Evolutionary conservation across 2,113 vertebrate genomes (phyloP), one percentile per base, ranked within the genome.

Genomic region (Isichthys henryi): DNA sequence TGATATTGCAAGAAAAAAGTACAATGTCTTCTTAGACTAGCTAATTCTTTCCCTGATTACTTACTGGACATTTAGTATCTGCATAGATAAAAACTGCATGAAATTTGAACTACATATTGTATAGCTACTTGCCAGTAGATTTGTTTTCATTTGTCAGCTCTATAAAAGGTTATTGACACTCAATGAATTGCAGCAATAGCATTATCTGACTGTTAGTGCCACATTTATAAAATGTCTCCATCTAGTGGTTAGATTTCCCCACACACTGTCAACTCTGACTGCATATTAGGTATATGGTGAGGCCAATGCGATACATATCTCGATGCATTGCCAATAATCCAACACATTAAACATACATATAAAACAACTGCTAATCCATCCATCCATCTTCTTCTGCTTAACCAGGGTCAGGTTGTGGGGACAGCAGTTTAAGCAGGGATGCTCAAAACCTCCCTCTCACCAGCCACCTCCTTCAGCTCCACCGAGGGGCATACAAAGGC

Each of bases 231-330:
- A 83, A 3, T 90, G 35, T n/a, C 62, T 58, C 94, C 92, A 91
- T 43, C 94, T 91, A 88, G 91, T 93, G 94, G 90, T 84, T 46
- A 21, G 17, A 84, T 58, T 17, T 86, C 49, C 27, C 23, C 5
- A 84, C 9, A 84, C 19, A n/a, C 7, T 46, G 80, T 23, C 80
- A 66, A 66, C 80, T 21, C 8, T 45, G 9, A 48, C 9, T 11
- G 82, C 5, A 13, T 84, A 31, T 31, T 70, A 31, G 62, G 62
- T n/a, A 70, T 31, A 27, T 31, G 62, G 3, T 70, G 62, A 5
- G 11, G 62, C 62, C 62, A 70, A 27, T 70, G 62, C 11, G 62
- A 70, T 31, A 66, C n/a, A 27, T 9, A 66, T 70, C n/a, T 11
- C 1, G 10, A 70, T 13, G 62, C 62, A 70, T 70, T 70, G 9